These are phyloP conservation scores for Amphipoea oculea DNA, from an alignment of 2,888 invertebrate species.

Conservation along the genomic window DNA sequence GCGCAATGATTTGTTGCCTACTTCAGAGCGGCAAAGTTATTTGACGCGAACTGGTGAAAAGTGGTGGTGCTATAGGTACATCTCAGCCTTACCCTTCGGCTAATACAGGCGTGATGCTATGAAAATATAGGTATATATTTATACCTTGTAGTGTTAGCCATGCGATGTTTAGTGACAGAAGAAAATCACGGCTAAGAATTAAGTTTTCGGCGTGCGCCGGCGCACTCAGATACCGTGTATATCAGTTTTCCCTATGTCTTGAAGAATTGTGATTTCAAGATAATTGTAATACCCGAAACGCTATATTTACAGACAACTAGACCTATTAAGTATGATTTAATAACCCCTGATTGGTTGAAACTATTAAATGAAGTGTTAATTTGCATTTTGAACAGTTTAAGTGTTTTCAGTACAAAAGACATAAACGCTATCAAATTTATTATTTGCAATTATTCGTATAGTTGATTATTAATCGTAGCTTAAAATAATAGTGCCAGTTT, in stretches of 20 bases:
- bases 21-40: too few species aligned
- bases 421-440: constrained; percentile 48
- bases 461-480: not conserved
- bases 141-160: not conserved
- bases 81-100: not conserved
- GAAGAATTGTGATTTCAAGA: not conserved
- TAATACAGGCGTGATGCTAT: not conserved
- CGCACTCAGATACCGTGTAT: not conserved
- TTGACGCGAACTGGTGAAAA: not conserved
- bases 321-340: not conserved
- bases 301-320: not conserved
- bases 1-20: too few species aligned
- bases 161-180: not conserved
- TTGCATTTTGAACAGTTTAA: not conserved
- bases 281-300: not conserved
- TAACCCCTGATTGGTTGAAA: not conserved
- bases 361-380: not conserved
- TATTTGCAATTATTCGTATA: not conserved
- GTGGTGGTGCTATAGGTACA: not conserved
- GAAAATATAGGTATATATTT: not conserved
- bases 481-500: constrained; percentile 25
- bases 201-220: not conserved
- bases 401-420: constrained; percentile 53
- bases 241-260: not conserved
- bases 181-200: not conserved